These are phyloP conservation scores for Hippocampus kuda DNA, from an alignment of 2,797 vertebrate genomes.

Conservation along the genomic window DNA sequence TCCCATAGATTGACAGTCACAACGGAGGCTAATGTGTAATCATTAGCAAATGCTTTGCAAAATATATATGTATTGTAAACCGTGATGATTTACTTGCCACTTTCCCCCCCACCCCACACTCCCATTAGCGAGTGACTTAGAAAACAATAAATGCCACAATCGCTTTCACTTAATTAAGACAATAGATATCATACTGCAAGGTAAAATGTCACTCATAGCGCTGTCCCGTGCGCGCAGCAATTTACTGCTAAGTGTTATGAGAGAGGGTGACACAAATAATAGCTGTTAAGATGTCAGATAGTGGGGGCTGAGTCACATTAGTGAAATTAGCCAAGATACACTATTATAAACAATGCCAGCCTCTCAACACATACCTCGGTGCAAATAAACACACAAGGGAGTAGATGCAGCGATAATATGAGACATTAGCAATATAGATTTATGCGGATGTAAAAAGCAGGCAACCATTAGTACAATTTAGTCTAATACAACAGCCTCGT, in stretches of 20 bases:
- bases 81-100: slow-evolving; percentile 52
- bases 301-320: slow-evolving; percentile 81
- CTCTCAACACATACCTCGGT: slow-evolving; percentile 35
- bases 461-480: not conserved
- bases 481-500: not conserved
- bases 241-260: slow-evolving; percentile 79
- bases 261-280: slow-evolving; percentile 87
- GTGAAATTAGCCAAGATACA: slow-evolving; percentile 78
- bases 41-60: slow-evolving; percentile 61
- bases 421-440: not conserved
- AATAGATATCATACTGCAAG: slow-evolving; percentile 86
- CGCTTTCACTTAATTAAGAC: slow-evolving; percentile 95
- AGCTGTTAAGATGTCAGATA: slow-evolving; percentile 80
- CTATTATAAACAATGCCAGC: slow-evolving; percentile 66
- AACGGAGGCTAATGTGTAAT: slow-evolving; percentile 54
- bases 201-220: slow-evolving; percentile 81
- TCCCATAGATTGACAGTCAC: slow-evolving; percentile 49
- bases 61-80: slow-evolving; percentile 66
- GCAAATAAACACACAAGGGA: slow-evolving; percentile 7
- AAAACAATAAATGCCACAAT: slow-evolving; percentile 87
- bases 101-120: slow-evolving; percentile 24
- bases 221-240: slow-evolving; percentile 72
- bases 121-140: slow-evolving; percentile 78
- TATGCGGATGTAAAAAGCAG: not conserved
- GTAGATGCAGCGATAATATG: not conserved